phyloP scores from a whole-genome alignment of 2,797 vertebrate genomes.

The Chanos chanos region DNA sequence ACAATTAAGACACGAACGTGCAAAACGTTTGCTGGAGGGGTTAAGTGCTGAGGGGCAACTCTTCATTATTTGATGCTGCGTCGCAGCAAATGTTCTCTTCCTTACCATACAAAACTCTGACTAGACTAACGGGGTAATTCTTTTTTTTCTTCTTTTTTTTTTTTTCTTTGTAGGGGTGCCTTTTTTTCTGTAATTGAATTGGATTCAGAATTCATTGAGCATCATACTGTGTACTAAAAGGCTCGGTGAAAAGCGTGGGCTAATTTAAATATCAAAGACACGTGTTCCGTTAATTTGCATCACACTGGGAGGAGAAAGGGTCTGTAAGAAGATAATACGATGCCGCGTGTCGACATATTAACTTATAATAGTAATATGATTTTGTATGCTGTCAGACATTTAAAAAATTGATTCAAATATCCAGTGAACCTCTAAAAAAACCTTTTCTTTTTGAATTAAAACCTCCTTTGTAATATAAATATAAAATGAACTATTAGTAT shows the following conservation, averaged over 20 bases:
- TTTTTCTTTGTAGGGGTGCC: slow-evolving; percentile 23
- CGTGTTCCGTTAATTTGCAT: slow-evolving; percentile 65
- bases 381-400: too few species aligned
- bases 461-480: too few species aligned
- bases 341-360: neutral
- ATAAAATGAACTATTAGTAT: too few species aligned
- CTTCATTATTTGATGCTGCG: slow-evolving; percentile 11
- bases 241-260: slow-evolving; percentile 56
- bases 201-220: slow-evolving; percentile 32
- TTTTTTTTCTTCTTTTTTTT: too few species aligned
- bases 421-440: too few species aligned
- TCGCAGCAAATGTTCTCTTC: slow-evolving; percentile 12
- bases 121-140: slow-evolving; percentile 13
- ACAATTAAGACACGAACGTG: neutral
- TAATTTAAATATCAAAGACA: slow-evolving; percentile 75
- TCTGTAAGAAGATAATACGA: neutral
- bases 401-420: too few species aligned
- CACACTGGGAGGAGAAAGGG: slow-evolving; percentile 1
- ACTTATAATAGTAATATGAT: too few species aligned
- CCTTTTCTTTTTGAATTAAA: too few species aligned
- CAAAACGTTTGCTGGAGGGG: neutral
- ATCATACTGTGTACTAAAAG: slow-evolving; percentile 47
- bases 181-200: slow-evolving; percentile 37
- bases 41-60: slow-evolving; percentile 1
- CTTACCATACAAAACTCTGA: slow-evolving; percentile 14